Evolutionary conservation across 1,140 invertebrate genomes (phyloP).

Genomic region (Drosophila bocki): DNA sequence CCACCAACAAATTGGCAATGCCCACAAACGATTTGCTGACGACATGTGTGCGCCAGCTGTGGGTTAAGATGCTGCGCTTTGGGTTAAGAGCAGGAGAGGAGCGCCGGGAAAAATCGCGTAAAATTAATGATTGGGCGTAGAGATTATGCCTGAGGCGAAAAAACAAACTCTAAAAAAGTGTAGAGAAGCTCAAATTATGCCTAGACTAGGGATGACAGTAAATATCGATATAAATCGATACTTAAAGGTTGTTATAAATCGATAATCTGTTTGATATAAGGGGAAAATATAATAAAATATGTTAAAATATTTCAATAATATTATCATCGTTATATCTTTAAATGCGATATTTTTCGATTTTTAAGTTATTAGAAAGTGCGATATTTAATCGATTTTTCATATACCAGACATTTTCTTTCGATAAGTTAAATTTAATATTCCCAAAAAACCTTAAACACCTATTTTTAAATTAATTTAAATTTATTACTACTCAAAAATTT

Average conservation of each 20-base stretch:
- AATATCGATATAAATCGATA: too few relatives aligned
- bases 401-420: too few relatives aligned
- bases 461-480: too few relatives aligned
- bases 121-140: conserved; percentile 55
- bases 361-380: neutral
- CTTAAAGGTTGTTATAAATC: too few relatives aligned
- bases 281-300: too few relatives aligned
- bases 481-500: neutral
- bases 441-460: neutral
- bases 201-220: neutral
- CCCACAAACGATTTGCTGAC: conserved; percentile 48
- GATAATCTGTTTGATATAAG: too few relatives aligned
- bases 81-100: conserved; percentile 4
- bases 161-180: neutral
- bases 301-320: too few relatives aligned
- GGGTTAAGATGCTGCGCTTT: conserved; percentile 19
- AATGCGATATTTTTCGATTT: neutral
- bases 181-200: neutral
- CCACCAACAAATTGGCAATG: conserved; percentile 62
- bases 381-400: too few relatives aligned
- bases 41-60: conserved; percentile 76
- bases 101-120: conserved; percentile 36
- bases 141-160: conserved; percentile 28
- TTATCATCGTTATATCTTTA: too few relatives aligned
- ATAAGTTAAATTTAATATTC: neutral